phyloP scores from a whole-genome alignment of 2,797 vertebrate genomes.

The Esox masquinongy region DNA sequence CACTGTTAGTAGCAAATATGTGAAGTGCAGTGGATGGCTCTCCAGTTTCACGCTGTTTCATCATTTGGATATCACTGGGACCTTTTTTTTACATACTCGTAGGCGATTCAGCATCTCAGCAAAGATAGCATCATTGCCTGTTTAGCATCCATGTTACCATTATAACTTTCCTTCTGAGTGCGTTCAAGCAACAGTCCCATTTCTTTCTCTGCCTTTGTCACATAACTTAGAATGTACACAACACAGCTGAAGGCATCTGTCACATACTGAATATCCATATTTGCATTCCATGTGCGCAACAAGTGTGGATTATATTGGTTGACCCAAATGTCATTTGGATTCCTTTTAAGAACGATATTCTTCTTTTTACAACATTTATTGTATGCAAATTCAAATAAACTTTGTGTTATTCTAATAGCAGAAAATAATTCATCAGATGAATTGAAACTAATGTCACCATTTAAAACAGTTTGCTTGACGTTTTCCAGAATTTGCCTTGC shows the following conservation, averaged over 20 bases:
- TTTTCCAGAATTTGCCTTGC: neutral
- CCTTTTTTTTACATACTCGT: neutral
- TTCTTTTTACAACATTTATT: neutral
- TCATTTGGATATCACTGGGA: neutral
- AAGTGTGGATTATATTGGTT: conserved; percentile 15
- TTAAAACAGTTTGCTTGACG: neutral
- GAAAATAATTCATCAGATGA: neutral
- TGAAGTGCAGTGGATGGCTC: conserved; percentile 6
- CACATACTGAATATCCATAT: conserved; percentile 22
- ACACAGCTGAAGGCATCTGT: conserved; percentile 8
- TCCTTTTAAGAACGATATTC: conserved; percentile 1
- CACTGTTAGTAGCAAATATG: conserved; percentile 20
- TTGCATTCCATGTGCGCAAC: conserved; percentile 2
- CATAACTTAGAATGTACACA: conserved; percentile 17
- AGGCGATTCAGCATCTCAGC: conserved; percentile 23
- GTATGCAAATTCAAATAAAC: neutral
- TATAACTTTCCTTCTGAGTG: no score
- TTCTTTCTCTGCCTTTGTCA: neutral
- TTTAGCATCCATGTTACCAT: no score
- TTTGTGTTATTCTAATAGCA: neutral
- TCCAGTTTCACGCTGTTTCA: conserved; percentile 26
- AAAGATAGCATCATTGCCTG: neutral
- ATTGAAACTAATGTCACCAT: neutral
- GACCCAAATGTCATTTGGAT: conserved; percentile 3
- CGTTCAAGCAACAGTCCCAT: no score